Evolutionary conservation across 2,797 vertebrate genomes (phyloP), one percentile per base, ranked within the genome.

Genomic region (Hemitrygon akajei): DNA sequence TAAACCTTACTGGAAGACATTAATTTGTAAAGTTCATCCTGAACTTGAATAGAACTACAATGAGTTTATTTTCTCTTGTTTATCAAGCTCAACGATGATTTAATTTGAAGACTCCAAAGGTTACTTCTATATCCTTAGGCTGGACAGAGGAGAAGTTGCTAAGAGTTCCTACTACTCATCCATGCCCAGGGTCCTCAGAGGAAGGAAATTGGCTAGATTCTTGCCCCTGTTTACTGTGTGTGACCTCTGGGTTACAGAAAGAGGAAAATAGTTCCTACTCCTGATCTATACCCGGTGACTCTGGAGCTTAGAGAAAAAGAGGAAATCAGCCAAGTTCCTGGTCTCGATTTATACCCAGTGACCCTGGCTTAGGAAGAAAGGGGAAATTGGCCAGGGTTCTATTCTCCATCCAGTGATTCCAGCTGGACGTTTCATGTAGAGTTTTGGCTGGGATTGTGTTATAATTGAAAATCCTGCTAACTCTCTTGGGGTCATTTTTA

Each of bases 21-120:
- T 84, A 58, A 84, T 12, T 56, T 84, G 81, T 47, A 84, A 84
- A 25, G 86, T 89, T 69, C 22, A 89, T 37, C 63, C 63, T 89
- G 86, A 66, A 22, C 63, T 22, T 7, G 34, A 18, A 66, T 60
- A 66, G 58, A 63, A 25, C 56, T 84, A 56, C 25, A 60, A 5
- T 12, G 30, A 63, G 14, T 69, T 69, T 69, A 89, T 22, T 9
- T 3, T 20, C 30, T 66, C 30, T n/a, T 3, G 7, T 86, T 73
- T 84, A 10, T 10, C 34, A 30, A 86, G 11, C 1, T 86, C 16
- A 18, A 40, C 1, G 7, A 3, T 80, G 79, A 40, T 4, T 30
- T 80, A 2, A 60, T 56, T 63, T 63, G n/a, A n/a, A 20, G n/a
- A 37, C 30, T 7, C 27, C n/a, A 30, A 6, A 34, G 16, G 18